These are phyloP conservation scores for Zaprionus vittiger DNA, from an alignment of 1,140 invertebrate genomes.

Conservation along the genomic window DNA sequence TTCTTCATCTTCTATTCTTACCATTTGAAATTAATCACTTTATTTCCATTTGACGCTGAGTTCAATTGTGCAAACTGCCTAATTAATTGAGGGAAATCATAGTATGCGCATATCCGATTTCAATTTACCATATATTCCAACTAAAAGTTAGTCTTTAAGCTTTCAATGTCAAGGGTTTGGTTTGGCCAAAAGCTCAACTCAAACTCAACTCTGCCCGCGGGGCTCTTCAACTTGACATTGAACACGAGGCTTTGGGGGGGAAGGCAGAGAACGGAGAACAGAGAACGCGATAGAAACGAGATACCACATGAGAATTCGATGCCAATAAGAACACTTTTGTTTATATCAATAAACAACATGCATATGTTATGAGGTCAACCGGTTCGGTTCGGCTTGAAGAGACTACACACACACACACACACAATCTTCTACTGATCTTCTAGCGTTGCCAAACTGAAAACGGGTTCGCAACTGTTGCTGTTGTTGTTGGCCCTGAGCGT, in stretches of 20 bases:
- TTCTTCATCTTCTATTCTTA: background rate
- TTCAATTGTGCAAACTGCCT: background rate
- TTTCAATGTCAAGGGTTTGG: conserved; percentile 45
- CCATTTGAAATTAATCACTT: background rate
- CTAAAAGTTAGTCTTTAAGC: background rate
- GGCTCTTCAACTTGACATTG: conserved; percentile 66
- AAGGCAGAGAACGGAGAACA: conserved; percentile 20
- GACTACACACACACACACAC: background rate
- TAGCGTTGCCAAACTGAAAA: conserved; percentile 1
- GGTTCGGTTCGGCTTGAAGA: conserved; percentile 62
- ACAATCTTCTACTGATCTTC: background rate
- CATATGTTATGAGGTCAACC: conserved; percentile 75
- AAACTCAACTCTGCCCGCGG: background rate
- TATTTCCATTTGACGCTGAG: background rate
- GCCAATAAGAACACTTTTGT: conserved; percentile 69
- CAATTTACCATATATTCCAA: background rate
- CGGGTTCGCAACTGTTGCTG: background rate
- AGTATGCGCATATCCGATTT: background rate
- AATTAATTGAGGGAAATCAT: background rate
- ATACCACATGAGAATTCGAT: conserved; percentile 14
- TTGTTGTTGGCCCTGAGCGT: background rate
- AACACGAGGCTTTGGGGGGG: conserved; percentile 23
- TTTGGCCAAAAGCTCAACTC: background rate
- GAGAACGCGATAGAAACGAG: background rate
- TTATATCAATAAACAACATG: conserved; percentile 63